These are phyloP conservation scores for Neodiprion virginianus DNA, from an alignment of 1,140 invertebrate genomes.

Conservation along the genomic window DNA sequence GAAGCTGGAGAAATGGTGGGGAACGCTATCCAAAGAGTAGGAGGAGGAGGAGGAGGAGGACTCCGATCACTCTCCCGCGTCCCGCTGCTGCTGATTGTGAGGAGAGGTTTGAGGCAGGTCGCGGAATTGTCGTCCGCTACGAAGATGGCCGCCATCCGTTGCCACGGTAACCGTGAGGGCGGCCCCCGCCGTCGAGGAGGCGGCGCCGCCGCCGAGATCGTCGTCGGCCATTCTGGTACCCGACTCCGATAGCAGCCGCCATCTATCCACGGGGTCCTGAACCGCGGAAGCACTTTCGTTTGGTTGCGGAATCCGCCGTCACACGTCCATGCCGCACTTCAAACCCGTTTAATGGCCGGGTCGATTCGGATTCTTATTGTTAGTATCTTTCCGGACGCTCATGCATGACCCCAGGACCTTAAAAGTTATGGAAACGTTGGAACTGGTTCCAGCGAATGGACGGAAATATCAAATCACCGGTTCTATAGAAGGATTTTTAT, in stretches of 20 bases:
- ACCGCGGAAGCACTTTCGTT: not conserved
- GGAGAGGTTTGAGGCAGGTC: conserved; percentile 50
- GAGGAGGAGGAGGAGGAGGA: not conserved
- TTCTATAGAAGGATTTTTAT: too few relatives aligned
- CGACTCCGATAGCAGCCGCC: conserved; percentile 47
- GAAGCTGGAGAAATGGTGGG: conserved; percentile 20
- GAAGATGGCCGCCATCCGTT: conserved; percentile 53
- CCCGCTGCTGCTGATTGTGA: too few relatives aligned
- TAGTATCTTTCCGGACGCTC: too few relatives aligned
- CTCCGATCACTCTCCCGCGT: conserved; percentile 3
- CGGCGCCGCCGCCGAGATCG: conserved; percentile 29
- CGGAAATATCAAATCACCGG: too few relatives aligned
- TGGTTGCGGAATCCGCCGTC: too few relatives aligned
- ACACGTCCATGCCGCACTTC: too few relatives aligned
- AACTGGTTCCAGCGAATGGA: too few relatives aligned
- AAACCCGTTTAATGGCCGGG: too few relatives aligned
- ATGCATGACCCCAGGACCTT: too few relatives aligned
- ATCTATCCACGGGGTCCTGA: conserved; percentile 32
- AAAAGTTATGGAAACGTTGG: too few relatives aligned
- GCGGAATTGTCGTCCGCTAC: conserved; percentile 12
- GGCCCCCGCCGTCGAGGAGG: conserved; percentile 37
- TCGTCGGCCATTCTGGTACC: conserved; percentile 48
- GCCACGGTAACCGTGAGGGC: conserved; percentile 46
- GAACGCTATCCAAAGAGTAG: not conserved
- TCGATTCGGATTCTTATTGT: too few relatives aligned